Evolutionary conservation across 2,888 invertebrate species (phyloP).

Genomic region (Ectemnius cavifrons): DNA sequence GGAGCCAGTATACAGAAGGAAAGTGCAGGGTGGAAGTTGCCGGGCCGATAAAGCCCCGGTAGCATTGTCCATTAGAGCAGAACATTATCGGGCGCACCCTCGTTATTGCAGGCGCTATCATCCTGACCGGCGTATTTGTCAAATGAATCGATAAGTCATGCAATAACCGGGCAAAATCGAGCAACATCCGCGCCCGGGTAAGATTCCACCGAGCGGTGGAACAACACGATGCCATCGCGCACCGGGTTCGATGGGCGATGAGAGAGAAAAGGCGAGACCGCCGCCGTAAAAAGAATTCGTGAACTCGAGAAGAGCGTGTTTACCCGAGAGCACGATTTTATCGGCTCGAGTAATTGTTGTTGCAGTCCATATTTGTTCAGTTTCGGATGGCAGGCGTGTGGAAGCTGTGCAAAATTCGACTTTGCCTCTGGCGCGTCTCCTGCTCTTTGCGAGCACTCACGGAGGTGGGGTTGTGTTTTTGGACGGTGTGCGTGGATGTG

Average conservation of each 20-base stretch:
- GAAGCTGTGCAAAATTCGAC: no score
- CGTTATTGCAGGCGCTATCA: neutral
- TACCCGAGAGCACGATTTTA: no score
- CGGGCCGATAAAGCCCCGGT: neutral
- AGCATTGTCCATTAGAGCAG: neutral
- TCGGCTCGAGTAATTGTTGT: neutral
- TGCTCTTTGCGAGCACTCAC: no score
- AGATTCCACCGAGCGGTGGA: no score
- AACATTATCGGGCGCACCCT: slow-evolving; percentile 5
- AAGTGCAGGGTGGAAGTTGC: no score
- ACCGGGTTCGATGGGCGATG: no score
- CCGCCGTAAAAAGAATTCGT: slow-evolving; percentile 5
- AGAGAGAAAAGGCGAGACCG: neutral
- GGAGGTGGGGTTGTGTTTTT: no score
- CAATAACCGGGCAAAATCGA: neutral
- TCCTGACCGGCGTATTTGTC: neutral
- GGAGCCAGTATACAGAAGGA: no score
- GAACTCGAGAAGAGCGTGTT: neutral
- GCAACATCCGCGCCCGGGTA: neutral
- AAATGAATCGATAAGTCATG: neutral
- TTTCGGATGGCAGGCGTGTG: no score
- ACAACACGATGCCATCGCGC: no score
- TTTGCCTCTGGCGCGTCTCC: no score
- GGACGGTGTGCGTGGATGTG: neutral
- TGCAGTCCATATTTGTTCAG: slow-evolving; percentile 5